phyloP scores from a whole-genome alignment of 2,113 vertebrate genomes.

The Baryphthengus martii region DNA sequence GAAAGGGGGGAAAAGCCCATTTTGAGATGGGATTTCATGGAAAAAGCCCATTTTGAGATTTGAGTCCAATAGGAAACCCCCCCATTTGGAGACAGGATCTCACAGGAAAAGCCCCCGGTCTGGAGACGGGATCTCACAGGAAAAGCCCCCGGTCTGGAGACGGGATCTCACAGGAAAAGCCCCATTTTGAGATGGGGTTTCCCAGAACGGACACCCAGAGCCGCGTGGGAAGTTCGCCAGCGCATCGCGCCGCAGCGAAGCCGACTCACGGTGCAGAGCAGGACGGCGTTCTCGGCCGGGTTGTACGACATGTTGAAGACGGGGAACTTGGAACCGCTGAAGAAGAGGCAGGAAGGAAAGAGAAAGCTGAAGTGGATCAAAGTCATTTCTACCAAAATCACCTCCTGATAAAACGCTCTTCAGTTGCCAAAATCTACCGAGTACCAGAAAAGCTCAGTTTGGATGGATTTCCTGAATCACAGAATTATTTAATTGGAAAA shows the following conservation, averaged over 20 bases:
- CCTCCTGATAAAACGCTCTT: rapidly evolving
- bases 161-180: no score
- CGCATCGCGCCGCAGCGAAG: background rate
- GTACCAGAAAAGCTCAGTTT: background rate
- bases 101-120: background rate
- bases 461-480: background rate
- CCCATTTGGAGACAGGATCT: no score
- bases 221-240: background rate
- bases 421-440: rapidly evolving
- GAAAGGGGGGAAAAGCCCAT: background rate
- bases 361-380: background rate
- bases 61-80: no score
- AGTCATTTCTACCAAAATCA: background rate
- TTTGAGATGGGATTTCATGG: background rate
- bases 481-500: background rate
- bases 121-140: background rate
- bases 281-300: constrained; percentile 92
- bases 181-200: no score
- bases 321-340: constrained; percentile 93
- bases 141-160: no score
- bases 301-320: constrained; percentile 99
- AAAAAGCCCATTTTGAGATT: no score
- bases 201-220: background rate
- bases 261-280: constrained; percentile 89
- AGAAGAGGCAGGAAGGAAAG: background rate